Conservation (phyloP, 2,888 invertebrate species). For the Trachelus iudaicus region DNA sequence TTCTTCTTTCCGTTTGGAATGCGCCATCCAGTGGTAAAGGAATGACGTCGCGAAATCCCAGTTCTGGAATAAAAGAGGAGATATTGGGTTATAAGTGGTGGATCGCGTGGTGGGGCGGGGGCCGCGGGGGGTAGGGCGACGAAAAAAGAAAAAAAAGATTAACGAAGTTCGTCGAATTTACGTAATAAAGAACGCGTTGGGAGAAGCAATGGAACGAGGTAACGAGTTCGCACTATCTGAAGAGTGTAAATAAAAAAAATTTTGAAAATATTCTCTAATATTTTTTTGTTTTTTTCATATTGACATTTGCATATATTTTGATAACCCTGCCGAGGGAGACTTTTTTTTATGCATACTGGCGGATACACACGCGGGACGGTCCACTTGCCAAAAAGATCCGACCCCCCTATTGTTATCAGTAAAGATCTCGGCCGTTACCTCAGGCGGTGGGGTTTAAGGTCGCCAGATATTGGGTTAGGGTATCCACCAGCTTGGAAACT, state of each 20-base stretch:
- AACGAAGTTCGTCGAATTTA: neutral
- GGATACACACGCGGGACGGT: neutral
- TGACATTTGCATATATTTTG: neutral
- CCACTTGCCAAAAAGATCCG: neutral
- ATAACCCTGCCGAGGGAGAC: neutral
- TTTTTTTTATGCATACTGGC: neutral
- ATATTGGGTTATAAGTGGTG: neutral
- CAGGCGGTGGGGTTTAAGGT: neutral
- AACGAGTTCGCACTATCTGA: neutral
- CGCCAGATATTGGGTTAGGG: neutral
- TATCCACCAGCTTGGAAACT: neutral
- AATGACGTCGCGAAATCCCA: neutral
- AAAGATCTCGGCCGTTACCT: neutral
- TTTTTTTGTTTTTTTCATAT: neutral
- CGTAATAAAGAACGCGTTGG: neutral
- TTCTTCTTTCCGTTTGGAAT: neutral
- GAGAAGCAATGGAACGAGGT: neutral
- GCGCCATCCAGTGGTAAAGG: neutral
- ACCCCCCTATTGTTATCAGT: neutral
- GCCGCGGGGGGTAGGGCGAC: accelerated
- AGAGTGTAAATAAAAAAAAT: neutral
- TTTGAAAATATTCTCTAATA: neutral
- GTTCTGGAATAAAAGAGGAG: neutral
- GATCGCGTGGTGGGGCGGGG: too few species aligned
- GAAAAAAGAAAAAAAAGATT: too few species aligned